phyloP scores from a whole-genome alignment of 2,113 vertebrate genomes.

The Cololabis saira region DNA sequence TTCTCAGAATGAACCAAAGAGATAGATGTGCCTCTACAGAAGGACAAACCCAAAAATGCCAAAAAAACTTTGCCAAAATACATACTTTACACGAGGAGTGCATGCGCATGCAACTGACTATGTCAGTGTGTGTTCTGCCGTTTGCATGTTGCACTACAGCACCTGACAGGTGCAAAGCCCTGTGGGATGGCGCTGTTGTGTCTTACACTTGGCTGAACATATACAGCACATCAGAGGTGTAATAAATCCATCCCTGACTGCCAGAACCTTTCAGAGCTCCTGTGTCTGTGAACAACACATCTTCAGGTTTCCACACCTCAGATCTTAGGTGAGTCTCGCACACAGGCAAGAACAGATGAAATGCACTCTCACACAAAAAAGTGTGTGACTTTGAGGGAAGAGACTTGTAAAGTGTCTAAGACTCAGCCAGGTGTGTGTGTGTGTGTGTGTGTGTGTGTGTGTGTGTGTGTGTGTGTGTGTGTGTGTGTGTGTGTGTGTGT shows the following conservation, averaged over 20 bases:
- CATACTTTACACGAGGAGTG: constrained; percentile 1
- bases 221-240: constrained; percentile 80
- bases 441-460: constrained; percentile 5
- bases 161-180: constrained; percentile 67
- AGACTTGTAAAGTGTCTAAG: constrained; percentile 8
- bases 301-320: constrained; percentile 75
- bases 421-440: constrained; percentile 3
- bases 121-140: constrained; percentile 49
- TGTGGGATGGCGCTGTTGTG: constrained; percentile 65
- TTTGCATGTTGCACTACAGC: constrained; percentile 50
- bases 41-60: too few relatives aligned
- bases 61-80: too few relatives aligned
- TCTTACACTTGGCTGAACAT: constrained; percentile 74
- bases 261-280: constrained; percentile 70
- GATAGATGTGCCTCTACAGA: neutral
- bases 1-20: neutral
- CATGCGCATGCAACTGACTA: constrained; percentile 24
- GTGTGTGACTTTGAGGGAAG: constrained; percentile 31
- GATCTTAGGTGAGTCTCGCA: constrained; percentile 58
- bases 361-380: constrained; percentile 38
- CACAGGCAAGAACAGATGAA: constrained; percentile 45
- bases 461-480: constrained; percentile 24
- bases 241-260: constrained; percentile 80
- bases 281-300: constrained; percentile 75
- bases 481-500: constrained; percentile 5